These are phyloP conservation scores for Anastrepha obliqua DNA, from an alignment of 1,140 invertebrate species.

Conservation along the genomic window DNA sequence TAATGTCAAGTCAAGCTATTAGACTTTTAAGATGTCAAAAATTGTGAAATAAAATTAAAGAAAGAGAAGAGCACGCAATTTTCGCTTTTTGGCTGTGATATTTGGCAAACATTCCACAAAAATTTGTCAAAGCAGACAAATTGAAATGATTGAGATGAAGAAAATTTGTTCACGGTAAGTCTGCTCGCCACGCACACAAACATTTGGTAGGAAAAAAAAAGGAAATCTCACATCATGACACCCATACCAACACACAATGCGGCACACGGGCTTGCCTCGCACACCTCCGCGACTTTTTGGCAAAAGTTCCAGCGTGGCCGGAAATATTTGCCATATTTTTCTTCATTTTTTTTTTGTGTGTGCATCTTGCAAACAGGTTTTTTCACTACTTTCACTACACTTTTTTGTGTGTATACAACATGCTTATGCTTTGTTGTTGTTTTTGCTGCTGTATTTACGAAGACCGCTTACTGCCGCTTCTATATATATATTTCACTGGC, in stretches of 20 bases:
- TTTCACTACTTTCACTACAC: constrained; percentile 14
- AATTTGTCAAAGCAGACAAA: constrained; percentile 21
- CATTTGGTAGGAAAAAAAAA: neutral
- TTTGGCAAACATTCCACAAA: neutral
- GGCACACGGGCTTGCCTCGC: neutral
- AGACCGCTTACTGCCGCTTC: no score
- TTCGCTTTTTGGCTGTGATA: neutral
- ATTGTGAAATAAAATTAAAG: neutral
- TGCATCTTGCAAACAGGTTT: constrained; percentile 13
- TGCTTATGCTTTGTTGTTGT: neutral
- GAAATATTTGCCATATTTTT: neutral
- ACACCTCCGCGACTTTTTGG: neutral
- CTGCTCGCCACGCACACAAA: neutral
- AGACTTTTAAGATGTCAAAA: constrained; percentile 9
- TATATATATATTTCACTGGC: no score
- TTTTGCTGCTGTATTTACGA: no score
- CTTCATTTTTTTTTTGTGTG: neutral
- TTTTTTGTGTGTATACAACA: constrained; percentile 6
- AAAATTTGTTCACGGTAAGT: neutral
- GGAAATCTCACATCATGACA: neutral
- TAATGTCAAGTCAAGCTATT: neutral
- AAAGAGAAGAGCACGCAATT: neutral
- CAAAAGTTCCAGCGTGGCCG: neutral
- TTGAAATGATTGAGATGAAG: no score
- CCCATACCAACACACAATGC: neutral